Percentiles rank a stretch among this genome's conserved stretches.
Conservation (phyloP, 2,113 vertebrate genomes). For the Coracopsis vasa region DNA sequence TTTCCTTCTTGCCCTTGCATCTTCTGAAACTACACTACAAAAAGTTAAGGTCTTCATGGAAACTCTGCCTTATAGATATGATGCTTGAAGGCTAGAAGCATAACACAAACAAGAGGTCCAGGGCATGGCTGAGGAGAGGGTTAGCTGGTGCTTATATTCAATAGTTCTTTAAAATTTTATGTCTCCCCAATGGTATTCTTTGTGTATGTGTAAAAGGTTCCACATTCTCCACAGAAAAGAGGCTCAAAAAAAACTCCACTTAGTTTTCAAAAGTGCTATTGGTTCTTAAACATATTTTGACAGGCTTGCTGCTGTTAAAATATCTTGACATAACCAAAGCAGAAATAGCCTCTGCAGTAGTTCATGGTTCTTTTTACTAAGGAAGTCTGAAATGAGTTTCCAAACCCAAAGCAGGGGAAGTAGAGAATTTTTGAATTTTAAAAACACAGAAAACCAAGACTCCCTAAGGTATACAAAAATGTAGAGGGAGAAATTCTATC, state of each 20-base stretch:
- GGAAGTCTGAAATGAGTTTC: slow-evolving; percentile 43
- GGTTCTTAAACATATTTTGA: slow-evolving; percentile 31
- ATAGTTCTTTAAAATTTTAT: background rate
- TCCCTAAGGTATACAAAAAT: slow-evolving; percentile 46
- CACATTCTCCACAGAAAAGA: background rate
- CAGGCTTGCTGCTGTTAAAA: background rate
- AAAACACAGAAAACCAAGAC: slow-evolving; percentile 18
- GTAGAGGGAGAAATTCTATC: slow-evolving; percentile 46
- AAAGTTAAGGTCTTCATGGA: background rate
- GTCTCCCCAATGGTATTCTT: background rate
- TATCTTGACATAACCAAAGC: slow-evolving; percentile 6
- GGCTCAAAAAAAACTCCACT: background rate
- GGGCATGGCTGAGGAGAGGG: background rate
- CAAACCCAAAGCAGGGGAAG: slow-evolving; percentile 38
- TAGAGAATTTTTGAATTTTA: slow-evolving; percentile 47
- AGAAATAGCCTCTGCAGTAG: background rate
- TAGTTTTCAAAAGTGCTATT: background rate
- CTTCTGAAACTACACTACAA: background rate
- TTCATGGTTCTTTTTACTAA: slow-evolving; percentile 15
- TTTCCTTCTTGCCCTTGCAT: background rate
- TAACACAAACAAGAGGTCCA: background rate
- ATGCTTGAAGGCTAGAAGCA: background rate
- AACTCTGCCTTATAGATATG: background rate
- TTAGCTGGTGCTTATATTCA: background rate
- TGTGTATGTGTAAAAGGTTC: background rate